Evolutionary conservation across 2,888 invertebrate species (phyloP).

Genomic region (Drosophila cyrtoloma): DNA sequence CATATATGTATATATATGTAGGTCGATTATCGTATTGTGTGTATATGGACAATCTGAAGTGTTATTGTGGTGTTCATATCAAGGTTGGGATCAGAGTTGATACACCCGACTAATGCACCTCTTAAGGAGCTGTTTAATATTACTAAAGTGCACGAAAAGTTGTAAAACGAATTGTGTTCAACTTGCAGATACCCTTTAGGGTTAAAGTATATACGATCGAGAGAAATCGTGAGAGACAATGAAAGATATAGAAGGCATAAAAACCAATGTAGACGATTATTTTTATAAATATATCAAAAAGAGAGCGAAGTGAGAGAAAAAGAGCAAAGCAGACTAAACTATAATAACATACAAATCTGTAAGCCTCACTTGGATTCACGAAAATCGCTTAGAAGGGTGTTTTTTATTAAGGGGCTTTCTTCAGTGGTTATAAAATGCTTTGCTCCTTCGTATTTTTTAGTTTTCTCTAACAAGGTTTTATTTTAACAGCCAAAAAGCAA

Average conservation of each 20-base stretch:
- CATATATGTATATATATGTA: background rate
- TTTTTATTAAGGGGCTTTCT: no score
- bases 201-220: background rate
- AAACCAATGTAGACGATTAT: background rate
- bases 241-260: background rate
- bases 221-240: fast-evolving
- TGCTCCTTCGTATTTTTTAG: no score
- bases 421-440: no score
- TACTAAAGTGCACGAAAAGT: background rate
- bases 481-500: no score
- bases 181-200: background rate
- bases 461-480: no score
- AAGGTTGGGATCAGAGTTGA: slow-evolving; percentile 49
- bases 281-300: no score
- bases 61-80: slow-evolving; percentile 33
- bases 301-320: background rate
- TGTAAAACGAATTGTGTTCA: background rate
- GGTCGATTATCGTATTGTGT: slow-evolving; percentile 34
- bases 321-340: no score
- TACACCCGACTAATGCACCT: background rate
- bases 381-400: no score
- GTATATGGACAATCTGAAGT: slow-evolving; percentile 42
- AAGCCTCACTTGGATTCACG: no score
- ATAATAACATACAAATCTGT: no score
- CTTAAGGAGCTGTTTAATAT: background rate